Evolutionary conservation across 1,140 invertebrate genomes (phyloP), one percentile per base, ranked within the genome.

Genomic region (Lasaia peninsularis): DNA sequence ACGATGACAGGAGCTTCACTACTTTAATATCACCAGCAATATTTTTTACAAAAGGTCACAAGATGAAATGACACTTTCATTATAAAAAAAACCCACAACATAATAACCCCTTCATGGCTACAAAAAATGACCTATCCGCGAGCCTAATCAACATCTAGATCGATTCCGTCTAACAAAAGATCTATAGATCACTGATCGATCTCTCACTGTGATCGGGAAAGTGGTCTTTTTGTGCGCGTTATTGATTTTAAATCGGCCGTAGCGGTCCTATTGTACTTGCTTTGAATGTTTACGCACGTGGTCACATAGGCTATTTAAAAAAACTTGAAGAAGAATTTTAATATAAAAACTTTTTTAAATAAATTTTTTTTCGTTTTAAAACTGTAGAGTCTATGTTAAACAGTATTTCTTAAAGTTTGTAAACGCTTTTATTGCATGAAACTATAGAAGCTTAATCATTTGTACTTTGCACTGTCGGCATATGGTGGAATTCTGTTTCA

Each of bases 171-270:
- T 63, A 80, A 82, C 81, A 85, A 82, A 78, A 82, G 81, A 79
- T 85, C 74, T 77, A 79, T 79, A 75, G 78, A 78, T 77, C 80
- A 78, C 72, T 80, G 75, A 85, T 82, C 72, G 81, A 79, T 82
- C 76, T 77, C 83, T 81, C 62, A 85, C 84, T 82, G 80, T 72
- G 81, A 79, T 77, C 72, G 69, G 66, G 73, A 81, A 80, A 85
- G 75, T 79, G 73, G 69, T 79, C 78, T 83, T 69, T 80, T 85
- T 77, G 76, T 73, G 63, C 44, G 54, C 68, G 62, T 81, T 86
- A 86, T 83, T 84, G 80, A 85, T 84, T 85, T 84, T 78, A 76
- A 79, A 84, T 85, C 71, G 69, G 57, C 71, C 72, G 72, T 80
- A 74, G 67, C 74, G 73, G 59, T 63, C 63, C 60, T 51, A 71